Evolutionary conservation across 2,113 vertebrate species (phyloP).

Genomic region (Synchiropus splendidus): DNA sequence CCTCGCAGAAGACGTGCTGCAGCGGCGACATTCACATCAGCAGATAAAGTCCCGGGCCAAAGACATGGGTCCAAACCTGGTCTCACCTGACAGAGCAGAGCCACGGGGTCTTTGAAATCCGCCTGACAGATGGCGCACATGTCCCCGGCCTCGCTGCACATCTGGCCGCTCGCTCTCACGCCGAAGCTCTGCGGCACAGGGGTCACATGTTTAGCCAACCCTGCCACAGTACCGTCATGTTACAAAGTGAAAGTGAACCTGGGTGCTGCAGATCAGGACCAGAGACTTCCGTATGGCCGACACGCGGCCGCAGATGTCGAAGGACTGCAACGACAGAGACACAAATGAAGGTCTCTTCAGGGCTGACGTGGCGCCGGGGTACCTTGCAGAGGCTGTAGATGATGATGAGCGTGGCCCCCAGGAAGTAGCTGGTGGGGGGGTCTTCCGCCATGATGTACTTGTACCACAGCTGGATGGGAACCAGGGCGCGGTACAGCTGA

Average conservation of each 20-base stretch:
- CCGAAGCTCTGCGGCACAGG: constrained; percentile 74
- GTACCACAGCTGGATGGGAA: constrained; percentile 97
- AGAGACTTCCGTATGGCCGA: constrained; percentile 83
- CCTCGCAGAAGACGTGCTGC: constrained; percentile 95
- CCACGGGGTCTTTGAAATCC: constrained; percentile 87
- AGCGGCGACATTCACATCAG: not conserved
- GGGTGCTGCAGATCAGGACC: constrained; percentile 80
- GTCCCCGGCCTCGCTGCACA: constrained; percentile 88
- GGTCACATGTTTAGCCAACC: not conserved
- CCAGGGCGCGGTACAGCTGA: constrained; percentile 90
- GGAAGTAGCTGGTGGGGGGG: constrained; percentile 86
- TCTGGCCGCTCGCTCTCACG: constrained; percentile 84
- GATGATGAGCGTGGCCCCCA: constrained; percentile 85
- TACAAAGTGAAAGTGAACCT: constrained; percentile 60
- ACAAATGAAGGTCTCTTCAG: not conserved
- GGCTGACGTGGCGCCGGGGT: constrained; percentile 3
- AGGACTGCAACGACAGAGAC: constrained; percentile 68
- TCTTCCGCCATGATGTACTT: constrained; percentile 97
- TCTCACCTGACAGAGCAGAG: constrained; percentile 89
- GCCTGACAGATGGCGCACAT: constrained; percentile 94
- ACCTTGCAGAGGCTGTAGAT: constrained; percentile 96
- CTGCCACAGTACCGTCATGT: not conserved
- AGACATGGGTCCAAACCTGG: not conserved
- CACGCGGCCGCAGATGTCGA: constrained; percentile 87
- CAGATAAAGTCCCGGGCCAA: too few relatives aligned